Percentiles rank a stretch among this genome's conserved stretches.
Conservation (phyloP, 2,797 vertebrate genomes). For the Sebastes flavidus region DNA sequence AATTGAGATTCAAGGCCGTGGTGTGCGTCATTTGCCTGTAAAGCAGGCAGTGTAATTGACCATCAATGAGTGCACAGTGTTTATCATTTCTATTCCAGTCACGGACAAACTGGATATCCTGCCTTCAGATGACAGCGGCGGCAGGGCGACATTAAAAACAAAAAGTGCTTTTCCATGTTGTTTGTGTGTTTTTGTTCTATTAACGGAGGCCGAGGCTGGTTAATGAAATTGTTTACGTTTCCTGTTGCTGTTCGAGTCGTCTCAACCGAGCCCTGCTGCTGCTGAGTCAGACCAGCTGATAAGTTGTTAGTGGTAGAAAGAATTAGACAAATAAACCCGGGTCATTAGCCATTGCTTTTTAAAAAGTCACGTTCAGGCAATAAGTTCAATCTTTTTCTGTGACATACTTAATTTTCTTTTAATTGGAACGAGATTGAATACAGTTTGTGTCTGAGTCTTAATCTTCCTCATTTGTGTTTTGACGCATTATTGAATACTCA, state of each 20-base stretch:
- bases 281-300: slow-evolving; percentile 58
- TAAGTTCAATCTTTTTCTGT: background rate
- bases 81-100: slow-evolving; percentile 76
- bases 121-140: slow-evolving; percentile 38
- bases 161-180: slow-evolving; percentile 74
- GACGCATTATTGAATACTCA: background rate
- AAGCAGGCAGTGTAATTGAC: slow-evolving; percentile 53
- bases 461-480: background rate
- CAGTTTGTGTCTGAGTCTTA: background rate
- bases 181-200: slow-evolving; percentile 81
- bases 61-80: slow-evolving; percentile 48
- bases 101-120: slow-evolving; percentile 71
- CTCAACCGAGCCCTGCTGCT: slow-evolving; percentile 41
- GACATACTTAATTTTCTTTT: background rate
- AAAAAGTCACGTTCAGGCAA: slow-evolving; percentile 2
- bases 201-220: slow-evolving; percentile 56
- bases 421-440: background rate
- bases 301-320: slow-evolving; percentile 17
- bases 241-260: slow-evolving; percentile 53
- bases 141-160: slow-evolving; percentile 54
- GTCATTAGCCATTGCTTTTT: slow-evolving; percentile 8
- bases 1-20: slow-evolving; percentile 60
- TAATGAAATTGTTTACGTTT: slow-evolving; percentile 85
- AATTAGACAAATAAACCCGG: slow-evolving; percentile 29
- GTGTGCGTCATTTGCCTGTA: slow-evolving; percentile 71